Evolutionary conservation across 1,140 invertebrate species (phyloP), one percentile per base, ranked within the genome.

Genomic region (Macrosteles quadrilineatus): DNA sequence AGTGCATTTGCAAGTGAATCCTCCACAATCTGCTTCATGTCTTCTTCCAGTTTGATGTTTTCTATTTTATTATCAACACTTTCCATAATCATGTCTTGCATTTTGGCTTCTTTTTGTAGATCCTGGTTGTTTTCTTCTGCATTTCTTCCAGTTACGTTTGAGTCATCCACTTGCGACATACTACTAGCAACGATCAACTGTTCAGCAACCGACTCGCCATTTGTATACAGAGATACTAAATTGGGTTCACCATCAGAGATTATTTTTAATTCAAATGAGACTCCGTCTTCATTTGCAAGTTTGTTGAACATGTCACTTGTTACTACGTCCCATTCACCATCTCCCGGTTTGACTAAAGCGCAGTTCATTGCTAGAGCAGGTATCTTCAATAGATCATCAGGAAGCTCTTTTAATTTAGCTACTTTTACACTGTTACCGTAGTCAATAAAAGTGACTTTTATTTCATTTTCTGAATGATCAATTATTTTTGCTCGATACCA

Each of bases 401-500:
- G 79, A 30, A 85, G 78, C 0, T 70, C 43, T 25, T 78, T 78
- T 14, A 85, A 70, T 43, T 83, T 78, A 0, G 71, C 77, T 1
- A 71, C 71, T 32, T 25, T 23, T 1, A 77, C 78, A 0, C 73
- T 74, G 75, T 88, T 87, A 23, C 87, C 87, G 73, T 87, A 88
- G 73, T 88, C 87, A 1, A 88, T 81, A 72, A 83, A 88, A 17
- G 78, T 75, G 0, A 88, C 84, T 69, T 80, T 77, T 4, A 77
- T 79, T 19, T 75, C 75, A 65, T 73, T 80, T 1, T 86, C 85
- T 1, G 84, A 83, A 53, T 87, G 83, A 6, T 84, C 84, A 27
- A 90, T 78, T 36, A 91, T 82, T 76, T 87, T 84, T 0, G 87
- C 87, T 59, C 90, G 81, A 72, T 91, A 91, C 83, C 86, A 91